Percentiles rank a stretch among this genome's conserved stretches.
Evolutionary conservation across 1,140 invertebrate genomes (phyloP).

Genomic region (Globodera ellingtonae): DNA sequence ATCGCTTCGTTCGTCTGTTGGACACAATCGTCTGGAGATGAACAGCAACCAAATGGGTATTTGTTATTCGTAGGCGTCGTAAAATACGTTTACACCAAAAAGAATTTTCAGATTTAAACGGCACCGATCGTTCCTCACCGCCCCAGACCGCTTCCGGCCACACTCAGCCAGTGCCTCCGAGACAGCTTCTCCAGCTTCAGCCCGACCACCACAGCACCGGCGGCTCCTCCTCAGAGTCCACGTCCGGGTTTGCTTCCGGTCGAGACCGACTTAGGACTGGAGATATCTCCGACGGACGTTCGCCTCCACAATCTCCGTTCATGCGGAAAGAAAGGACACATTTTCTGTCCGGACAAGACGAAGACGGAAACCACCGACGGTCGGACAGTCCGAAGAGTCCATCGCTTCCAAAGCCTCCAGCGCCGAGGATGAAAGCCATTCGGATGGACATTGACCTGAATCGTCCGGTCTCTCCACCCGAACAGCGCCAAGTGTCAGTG

Average conservation of each 20-base stretch:
- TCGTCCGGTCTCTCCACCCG: slow-evolving; percentile 11
- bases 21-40: background rate
- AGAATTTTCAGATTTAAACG: slow-evolving; percentile 17
- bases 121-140: background rate
- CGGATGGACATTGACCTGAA: slow-evolving; percentile 53
- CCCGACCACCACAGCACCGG: slow-evolving; percentile 28
- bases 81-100: slow-evolving; percentile 6
- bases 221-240: slow-evolving; percentile 44
- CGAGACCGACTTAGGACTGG: slow-evolving; percentile 5
- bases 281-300: slow-evolving; percentile 14
- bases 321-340: slow-evolving; percentile 6
- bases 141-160: background rate
- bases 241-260: slow-evolving; percentile 48
- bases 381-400: slow-evolving; percentile 4
- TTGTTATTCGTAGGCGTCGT: background rate
- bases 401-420: background rate
- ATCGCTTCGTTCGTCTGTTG: background rate
- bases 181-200: slow-evolving; percentile 2
- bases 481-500: slow-evolving; percentile 19
- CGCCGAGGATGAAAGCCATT: slow-evolving; percentile 42
- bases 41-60: slow-evolving; percentile 17
- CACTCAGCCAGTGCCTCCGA: slow-evolving; percentile 11
- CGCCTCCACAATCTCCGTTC: slow-evolving; percentile 15
- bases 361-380: background rate
- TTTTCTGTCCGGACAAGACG: slow-evolving; percentile 8